These are phyloP conservation scores for Circaetus gallicus DNA, from an alignment of 2,113 vertebrate species.

Conservation along the genomic window DNA sequence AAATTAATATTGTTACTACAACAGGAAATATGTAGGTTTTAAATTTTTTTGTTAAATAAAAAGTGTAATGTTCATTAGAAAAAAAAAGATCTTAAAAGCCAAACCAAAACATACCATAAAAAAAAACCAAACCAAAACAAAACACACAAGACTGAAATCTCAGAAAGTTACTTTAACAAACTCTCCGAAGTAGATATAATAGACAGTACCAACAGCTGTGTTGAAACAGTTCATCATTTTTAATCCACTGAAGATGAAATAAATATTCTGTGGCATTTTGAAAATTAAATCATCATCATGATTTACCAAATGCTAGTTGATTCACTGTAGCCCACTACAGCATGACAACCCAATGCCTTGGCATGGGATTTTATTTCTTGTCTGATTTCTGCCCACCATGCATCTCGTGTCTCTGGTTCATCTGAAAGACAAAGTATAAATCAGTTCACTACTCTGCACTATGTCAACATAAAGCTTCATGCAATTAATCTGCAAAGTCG, in stretches of 20 bases:
- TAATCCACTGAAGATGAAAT: background rate
- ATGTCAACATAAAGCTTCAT: conserved; percentile 15
- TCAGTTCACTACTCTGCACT: conserved; percentile 70
- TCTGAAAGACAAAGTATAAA: conserved; percentile 88
- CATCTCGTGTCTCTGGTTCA: conserved; percentile 96
- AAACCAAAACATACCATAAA: background rate
- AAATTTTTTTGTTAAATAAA: background rate
- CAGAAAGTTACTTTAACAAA: background rate
- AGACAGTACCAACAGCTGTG: background rate
- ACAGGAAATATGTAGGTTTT: background rate
- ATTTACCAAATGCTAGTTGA: conserved; percentile 98
- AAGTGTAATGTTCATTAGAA: background rate
- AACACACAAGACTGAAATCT: background rate
- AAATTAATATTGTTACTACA: background rate
- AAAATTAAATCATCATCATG: conserved; percentile 38
- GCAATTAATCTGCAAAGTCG: background rate
- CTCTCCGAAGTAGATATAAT: background rate
- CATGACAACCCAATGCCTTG: conserved; percentile 96
- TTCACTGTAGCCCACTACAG: conserved; percentile 97
- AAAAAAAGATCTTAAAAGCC: background rate
- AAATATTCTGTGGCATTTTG: background rate
- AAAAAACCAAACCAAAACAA: background rate
- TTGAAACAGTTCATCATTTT: background rate
- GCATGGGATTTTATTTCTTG: conserved; percentile 99
- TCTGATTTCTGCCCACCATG: conserved; percentile 99